A percentile compares a stretch with the other conserved stretches of the same genome.
Evolutionary conservation across 2,888 invertebrate genomes (phyloP).

Genomic region (Caenorhabditis macrosperma): DNA sequence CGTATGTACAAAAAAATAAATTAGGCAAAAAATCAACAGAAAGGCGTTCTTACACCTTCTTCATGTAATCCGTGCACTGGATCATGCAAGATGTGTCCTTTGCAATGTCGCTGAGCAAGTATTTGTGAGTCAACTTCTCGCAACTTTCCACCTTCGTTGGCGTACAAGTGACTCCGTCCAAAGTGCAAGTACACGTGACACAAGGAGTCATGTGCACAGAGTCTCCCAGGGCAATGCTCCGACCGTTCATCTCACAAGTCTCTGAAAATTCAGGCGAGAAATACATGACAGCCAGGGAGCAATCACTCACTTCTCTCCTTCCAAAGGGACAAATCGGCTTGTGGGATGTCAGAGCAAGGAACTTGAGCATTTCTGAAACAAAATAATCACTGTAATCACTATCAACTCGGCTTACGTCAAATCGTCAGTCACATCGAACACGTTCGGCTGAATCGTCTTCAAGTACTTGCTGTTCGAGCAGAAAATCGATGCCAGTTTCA

Average conservation of each 20-base stretch:
- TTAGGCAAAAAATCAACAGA: constrained; percentile 15
- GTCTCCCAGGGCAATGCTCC: constrained; percentile 76
- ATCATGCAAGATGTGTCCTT: constrained; percentile 79
- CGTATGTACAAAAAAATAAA: constrained; percentile 46
- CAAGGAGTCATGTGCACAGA: constrained; percentile 79
- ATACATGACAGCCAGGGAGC: not conserved
- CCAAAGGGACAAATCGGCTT: constrained; percentile 77
- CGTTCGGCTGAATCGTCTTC: constrained; percentile 90
- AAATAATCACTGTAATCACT: not conserved
- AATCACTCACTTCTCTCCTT: constrained; percentile 76
- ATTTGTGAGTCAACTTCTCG: constrained; percentile 77
- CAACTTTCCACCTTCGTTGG: constrained; percentile 76
- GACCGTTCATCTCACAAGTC: constrained; percentile 78
- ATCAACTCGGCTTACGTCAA: constrained; percentile 73
- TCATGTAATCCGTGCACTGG: constrained; percentile 78
- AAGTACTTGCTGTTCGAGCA: constrained; percentile 92
- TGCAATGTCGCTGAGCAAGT: constrained; percentile 74
- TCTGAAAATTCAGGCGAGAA: constrained; percentile 69
- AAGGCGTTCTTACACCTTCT: constrained; percentile 39
- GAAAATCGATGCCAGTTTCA: constrained; percentile 89
- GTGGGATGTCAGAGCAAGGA: constrained; percentile 76
- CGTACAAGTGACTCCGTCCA: constrained; percentile 78
- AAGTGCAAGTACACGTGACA: constrained; percentile 79
- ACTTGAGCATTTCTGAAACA: constrained; percentile 78
- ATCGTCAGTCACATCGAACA: constrained; percentile 88